A percentile compares a stretch with the other conserved stretches of the same genome.
phyloP scores from a whole-genome alignment of 1,140 invertebrate species.

The Sarcophaga peregrina region DNA sequence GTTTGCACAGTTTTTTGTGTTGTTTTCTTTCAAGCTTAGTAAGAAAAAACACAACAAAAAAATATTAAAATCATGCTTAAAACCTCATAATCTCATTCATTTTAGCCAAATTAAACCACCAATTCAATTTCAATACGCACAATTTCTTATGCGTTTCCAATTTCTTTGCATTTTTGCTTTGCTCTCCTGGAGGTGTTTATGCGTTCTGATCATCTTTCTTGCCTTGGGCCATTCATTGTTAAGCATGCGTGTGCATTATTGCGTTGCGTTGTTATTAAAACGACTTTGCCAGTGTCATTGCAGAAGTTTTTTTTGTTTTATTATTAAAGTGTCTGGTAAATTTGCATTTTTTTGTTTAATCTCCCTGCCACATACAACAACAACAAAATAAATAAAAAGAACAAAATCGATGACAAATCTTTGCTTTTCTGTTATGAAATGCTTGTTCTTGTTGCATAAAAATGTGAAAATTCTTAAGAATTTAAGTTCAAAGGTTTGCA shows the following conservation, averaged over 20 bases:
- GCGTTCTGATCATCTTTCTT: neutral
- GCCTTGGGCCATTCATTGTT: neutral
- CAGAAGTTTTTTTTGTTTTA: neutral
- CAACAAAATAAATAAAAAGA: too few relatives aligned
- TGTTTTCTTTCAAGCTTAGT: too few relatives aligned
- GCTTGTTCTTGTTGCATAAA: too few relatives aligned
- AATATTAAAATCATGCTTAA: neutral
- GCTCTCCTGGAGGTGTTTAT: neutral
- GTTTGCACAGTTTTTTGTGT: neutral
- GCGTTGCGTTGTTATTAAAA: neutral
- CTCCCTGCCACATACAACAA: too few relatives aligned
- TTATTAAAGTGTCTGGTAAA: neutral
- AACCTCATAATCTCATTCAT: constrained; percentile 1
- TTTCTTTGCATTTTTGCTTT: too few relatives aligned
- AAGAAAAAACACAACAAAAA: too few relatives aligned
- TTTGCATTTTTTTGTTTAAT: too few relatives aligned
- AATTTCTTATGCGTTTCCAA: neutral
- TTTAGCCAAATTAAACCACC: neutral
- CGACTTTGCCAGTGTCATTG: neutral
- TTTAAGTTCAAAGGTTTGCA: too few relatives aligned
- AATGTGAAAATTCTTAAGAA: too few relatives aligned
- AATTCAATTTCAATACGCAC: neutral
- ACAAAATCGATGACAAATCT: neutral
- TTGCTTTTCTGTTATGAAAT: neutral
- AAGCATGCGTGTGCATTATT: neutral